A percentile compares a stretch with the other conserved stretches of the same genome.
phyloP scores from a whole-genome alignment of 2,797 vertebrate genomes.

The Argya squamiceps region DNA sequence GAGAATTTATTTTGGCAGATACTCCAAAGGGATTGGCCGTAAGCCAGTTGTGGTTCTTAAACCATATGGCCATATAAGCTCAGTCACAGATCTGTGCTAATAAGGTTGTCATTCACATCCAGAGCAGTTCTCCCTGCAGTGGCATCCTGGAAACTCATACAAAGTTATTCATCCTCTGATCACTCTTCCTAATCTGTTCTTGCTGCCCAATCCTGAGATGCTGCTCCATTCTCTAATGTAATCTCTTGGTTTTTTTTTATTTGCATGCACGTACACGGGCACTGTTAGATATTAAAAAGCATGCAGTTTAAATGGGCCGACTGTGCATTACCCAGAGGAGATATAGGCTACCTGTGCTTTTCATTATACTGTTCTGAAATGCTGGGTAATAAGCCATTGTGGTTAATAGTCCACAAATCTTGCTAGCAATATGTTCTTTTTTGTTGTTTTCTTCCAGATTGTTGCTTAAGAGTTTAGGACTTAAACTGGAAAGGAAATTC shows the following conservation, averaged over 20 bases:
- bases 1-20: not conserved
- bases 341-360: not conserved
- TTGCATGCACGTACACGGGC: not conserved
- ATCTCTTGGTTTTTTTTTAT: not conserved
- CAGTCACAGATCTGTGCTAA: not conserved
- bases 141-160: not conserved
- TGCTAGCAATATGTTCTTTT: not conserved
- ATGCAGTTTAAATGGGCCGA: not conserved
- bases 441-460: not conserved
- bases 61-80: not conserved
- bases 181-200: not conserved
- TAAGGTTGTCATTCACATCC: not conserved
- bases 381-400: not conserved
- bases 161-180: not conserved
- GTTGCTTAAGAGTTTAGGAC: not conserved
- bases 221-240: not conserved
- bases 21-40: not conserved
- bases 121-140: not conserved
- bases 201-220: accelerated
- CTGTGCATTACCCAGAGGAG: not conserved
- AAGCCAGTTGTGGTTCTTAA: not conserved
- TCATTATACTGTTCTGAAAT: not conserved
- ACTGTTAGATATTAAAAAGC: not conserved
- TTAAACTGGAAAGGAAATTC: not conserved
- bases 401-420: not conserved